phyloP scores from a whole-genome alignment of 2,888 invertebrate genomes.

The Patella ulyssiponensis region DNA sequence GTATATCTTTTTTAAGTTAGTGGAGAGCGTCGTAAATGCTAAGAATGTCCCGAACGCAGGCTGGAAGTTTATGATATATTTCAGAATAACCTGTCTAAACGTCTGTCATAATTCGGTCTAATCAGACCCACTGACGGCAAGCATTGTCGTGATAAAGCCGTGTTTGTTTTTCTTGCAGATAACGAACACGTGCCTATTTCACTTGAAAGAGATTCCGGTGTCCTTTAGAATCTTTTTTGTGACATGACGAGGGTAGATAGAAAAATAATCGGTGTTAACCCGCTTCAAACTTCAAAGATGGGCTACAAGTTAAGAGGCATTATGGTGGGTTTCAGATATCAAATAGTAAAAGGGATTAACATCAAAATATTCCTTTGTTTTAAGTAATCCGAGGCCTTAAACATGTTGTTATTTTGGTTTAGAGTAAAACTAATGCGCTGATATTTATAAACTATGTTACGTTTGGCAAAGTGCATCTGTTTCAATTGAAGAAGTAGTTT shows the following conservation, averaged over 20 bases:
- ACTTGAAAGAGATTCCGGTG: constrained; percentile 11
- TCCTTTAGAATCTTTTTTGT: constrained; percentile 9
- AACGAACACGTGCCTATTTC: constrained; percentile 9
- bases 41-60: constrained; percentile 1
- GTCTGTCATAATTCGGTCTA: neutral
- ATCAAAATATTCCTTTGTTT: constrained; percentile 11
- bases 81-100: constrained; percentile 1
- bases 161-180: constrained; percentile 7
- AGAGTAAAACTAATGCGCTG: constrained; percentile 11
- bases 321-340: constrained; percentile 2
- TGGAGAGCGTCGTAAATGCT: neutral
- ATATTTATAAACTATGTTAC: constrained; percentile 8
- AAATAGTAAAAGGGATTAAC: constrained; percentile 13
- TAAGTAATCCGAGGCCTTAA: constrained; percentile 7
- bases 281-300: constrained; percentile 4
- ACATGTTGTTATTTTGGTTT: constrained; percentile 11
- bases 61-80: constrained; percentile 4
- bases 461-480: constrained; percentile 4
- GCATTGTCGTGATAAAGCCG: constrained; percentile 2
- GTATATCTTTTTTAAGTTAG: constrained; percentile 7
- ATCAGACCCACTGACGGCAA: constrained; percentile 12
- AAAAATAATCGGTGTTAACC: constrained; percentile 11
- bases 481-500: constrained; percentile 5
- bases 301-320: constrained; percentile 3
- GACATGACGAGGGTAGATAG: constrained; percentile 9